Evolutionary conservation across 2,113 vertebrate species (phyloP).

Genomic region (Tragelaphus scriptus): DNA sequence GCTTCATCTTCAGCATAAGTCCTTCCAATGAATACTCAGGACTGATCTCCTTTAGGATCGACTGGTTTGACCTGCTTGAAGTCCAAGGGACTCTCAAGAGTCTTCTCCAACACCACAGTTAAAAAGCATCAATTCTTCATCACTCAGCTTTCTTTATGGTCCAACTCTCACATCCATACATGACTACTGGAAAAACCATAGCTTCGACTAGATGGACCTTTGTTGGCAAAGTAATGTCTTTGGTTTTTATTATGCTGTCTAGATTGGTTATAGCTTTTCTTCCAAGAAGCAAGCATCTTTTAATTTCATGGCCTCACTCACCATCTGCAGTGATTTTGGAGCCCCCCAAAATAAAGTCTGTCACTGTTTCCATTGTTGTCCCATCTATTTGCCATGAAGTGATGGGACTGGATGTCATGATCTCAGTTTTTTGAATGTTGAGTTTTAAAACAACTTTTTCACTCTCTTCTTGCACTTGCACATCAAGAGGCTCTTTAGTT

Average conservation of each 20-base stretch:
- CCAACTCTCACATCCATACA: neutral
- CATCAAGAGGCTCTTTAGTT: neutral
- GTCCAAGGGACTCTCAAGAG: neutral
- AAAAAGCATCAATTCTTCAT: neutral
- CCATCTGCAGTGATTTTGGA: neutral
- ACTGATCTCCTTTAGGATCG: too few relatives aligned
- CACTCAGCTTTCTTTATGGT: neutral
- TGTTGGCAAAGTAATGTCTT: neutral
- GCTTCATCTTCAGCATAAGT: neutral
- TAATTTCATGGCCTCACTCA: neutral
- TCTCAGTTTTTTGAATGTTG: neutral
- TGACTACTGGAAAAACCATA: neutral
- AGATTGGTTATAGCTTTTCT: neutral
- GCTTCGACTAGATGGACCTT: rapidly evolving
- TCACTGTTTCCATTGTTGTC: neutral
- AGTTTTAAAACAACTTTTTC: neutral
- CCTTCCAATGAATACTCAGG: too few relatives aligned
- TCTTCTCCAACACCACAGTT: neutral
- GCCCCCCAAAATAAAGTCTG: neutral
- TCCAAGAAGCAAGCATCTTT: neutral
- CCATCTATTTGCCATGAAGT: neutral
- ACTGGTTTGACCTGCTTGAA: neutral
- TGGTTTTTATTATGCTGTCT: neutral
- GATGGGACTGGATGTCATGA: neutral
- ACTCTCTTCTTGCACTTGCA: neutral